Evolutionary conservation across 2,797 vertebrate species (phyloP).

Genomic region (Malacoctenus gilli): DNA sequence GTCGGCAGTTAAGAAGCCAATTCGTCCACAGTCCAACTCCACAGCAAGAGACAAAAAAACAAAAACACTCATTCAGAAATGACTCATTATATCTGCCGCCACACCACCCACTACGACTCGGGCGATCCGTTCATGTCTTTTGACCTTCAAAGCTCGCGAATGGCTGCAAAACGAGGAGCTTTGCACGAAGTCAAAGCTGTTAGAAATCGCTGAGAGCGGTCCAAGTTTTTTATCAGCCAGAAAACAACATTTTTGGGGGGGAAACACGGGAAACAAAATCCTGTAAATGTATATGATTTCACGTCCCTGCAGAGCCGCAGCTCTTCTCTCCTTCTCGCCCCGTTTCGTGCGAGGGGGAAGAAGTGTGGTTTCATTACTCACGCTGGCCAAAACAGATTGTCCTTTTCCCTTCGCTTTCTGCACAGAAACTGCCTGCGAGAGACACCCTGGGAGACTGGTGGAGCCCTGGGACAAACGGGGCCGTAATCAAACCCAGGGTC

Average conservation of each 20-base stretch:
- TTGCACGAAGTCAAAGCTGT: slow-evolving; percentile 16
- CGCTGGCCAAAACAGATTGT: slow-evolving; percentile 64
- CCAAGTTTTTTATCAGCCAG: slow-evolving; percentile 28
- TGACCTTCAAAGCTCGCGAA: slow-evolving; percentile 35
- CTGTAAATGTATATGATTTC: slow-evolving; percentile 57
- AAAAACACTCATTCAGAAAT: slow-evolving; percentile 28
- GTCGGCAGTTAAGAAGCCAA: slow-evolving; percentile 43
- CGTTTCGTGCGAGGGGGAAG: slow-evolving; percentile 59
- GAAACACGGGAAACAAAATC: slow-evolving; percentile 33
- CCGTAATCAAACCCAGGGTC: slow-evolving; percentile 69
- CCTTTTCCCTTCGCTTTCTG: slow-evolving; percentile 49
- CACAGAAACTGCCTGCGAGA: slow-evolving; percentile 55
- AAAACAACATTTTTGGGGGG: slow-evolving; percentile 39
- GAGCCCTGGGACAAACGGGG: slow-evolving; percentile 49
- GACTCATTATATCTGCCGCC: slow-evolving; percentile 35
- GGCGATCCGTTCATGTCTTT: too few relatives aligned
- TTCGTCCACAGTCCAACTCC: slow-evolving; percentile 35
- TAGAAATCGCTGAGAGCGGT: slow-evolving; percentile 51
- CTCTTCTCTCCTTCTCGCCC: slow-evolving; percentile 20
- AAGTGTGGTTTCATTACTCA: slow-evolving; percentile 72
- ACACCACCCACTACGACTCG: slow-evolving; percentile 55
- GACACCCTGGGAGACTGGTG: slow-evolving; percentile 68
- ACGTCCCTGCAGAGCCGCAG: slow-evolving; percentile 19
- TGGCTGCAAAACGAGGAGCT: slow-evolving; percentile 15
- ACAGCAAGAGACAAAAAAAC: slow-evolving; percentile 38